phyloP scores from a whole-genome alignment of 2,888 invertebrate genomes.

The Tipula confusa region DNA sequence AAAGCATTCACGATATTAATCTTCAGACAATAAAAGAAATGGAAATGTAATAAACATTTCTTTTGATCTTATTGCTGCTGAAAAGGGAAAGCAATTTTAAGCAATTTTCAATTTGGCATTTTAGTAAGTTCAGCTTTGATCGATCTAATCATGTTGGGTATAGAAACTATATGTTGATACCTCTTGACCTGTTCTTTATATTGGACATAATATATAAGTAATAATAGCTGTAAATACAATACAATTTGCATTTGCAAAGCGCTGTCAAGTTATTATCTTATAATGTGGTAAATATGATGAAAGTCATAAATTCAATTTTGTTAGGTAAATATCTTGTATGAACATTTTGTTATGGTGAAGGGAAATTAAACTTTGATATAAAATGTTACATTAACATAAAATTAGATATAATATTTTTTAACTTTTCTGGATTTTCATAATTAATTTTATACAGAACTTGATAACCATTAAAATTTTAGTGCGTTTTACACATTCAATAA shows the following conservation, averaged over 20 bases:
- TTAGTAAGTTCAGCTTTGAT: background rate
- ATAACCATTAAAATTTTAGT: background rate
- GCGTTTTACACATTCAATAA: background rate
- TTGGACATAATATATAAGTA: no score
- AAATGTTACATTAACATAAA: background rate
- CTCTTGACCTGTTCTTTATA: background rate
- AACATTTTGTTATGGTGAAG: background rate
- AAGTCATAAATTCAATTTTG: background rate
- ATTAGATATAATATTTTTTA: background rate
- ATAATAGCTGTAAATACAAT: background rate
- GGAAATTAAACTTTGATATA: background rate
- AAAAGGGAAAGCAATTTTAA: background rate
- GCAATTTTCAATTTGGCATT: background rate
- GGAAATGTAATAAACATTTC: background rate
- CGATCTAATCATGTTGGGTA: background rate
- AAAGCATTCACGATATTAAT: background rate
- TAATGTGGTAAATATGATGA: background rate
- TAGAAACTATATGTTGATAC: background rate
- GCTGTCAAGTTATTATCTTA: background rate
- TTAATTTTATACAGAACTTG: background rate
- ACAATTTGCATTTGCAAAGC: background rate
- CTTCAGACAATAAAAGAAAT: conserved; percentile 20
- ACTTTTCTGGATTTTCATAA: background rate
- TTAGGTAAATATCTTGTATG: background rate
- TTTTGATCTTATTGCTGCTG: background rate